Evolutionary conservation across 2,888 invertebrate species (phyloP).

Genomic region (Cactoblastis cactorum): DNA sequence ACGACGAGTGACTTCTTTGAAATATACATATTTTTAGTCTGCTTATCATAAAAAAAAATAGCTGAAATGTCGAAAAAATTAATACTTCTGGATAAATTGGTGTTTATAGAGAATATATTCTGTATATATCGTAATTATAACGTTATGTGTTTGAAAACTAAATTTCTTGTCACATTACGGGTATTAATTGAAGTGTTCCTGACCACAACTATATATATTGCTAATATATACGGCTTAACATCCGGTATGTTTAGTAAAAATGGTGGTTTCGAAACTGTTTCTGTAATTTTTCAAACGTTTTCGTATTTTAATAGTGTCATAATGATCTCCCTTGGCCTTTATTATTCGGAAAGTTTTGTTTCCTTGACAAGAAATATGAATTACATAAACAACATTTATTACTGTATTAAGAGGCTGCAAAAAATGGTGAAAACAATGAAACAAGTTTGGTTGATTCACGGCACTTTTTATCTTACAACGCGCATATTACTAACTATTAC

Average conservation of each 20-base stretch:
- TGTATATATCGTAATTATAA: conserved; percentile 1
- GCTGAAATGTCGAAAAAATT: neutral
- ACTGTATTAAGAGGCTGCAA: neutral
- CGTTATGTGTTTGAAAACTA: neutral
- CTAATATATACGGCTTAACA: neutral
- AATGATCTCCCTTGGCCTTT: neutral
- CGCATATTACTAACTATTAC: neutral
- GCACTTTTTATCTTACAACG: neutral
- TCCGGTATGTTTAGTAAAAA: neutral
- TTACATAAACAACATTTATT: neutral
- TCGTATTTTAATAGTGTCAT: neutral
- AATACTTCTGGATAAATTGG: neutral
- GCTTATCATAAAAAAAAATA: neutral
- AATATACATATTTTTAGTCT: too few relatives aligned
- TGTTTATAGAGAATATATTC: conserved; percentile 1
- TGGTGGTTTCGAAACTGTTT: neutral
- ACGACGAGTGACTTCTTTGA: too few relatives aligned
- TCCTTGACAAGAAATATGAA: neutral
- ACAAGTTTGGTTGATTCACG: neutral
- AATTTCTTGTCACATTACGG: neutral
- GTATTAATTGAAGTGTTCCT: neutral
- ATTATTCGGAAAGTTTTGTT: neutral
- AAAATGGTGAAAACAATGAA: neutral
- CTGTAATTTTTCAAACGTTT: neutral
- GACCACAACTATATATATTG: neutral